These are phyloP conservation scores for Rhagoletis zephyria DNA, from an alignment of 1,140 invertebrate genomes.

Conservation along the genomic window DNA sequence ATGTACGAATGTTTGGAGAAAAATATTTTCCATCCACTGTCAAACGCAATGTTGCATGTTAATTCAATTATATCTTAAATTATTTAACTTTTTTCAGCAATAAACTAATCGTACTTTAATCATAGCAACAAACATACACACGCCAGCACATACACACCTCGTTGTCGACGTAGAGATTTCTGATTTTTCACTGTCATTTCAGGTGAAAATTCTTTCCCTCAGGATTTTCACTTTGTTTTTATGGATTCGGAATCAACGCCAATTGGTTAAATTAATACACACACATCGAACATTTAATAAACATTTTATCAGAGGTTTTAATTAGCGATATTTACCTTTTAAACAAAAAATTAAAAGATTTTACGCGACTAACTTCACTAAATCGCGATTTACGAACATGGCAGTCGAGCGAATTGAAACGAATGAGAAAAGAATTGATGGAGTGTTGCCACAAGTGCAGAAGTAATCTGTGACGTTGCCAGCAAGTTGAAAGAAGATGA, in stretches of 20 bases:
- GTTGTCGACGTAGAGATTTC: slow-evolving; percentile 39
- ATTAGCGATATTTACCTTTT: slow-evolving; percentile 55
- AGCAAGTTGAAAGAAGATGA: neutral
- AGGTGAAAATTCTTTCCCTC: slow-evolving; percentile 42
- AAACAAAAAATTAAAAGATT: slow-evolving; percentile 58
- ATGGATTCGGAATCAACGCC: neutral
- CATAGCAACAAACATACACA: neutral
- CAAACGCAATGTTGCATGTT: no score
- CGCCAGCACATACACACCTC: slow-evolving; percentile 5
- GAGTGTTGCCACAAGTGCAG: slow-evolving; percentile 19
- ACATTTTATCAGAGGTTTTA: slow-evolving; percentile 4
- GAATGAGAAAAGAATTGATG: slow-evolving; percentile 52
- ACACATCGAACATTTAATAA: slow-evolving; percentile 28
- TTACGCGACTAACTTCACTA: slow-evolving; percentile 56
- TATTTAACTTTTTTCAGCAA: neutral
- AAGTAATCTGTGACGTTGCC: slow-evolving; percentile 43
- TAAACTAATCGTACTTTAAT: neutral
- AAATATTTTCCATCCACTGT: no score
- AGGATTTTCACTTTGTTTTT: slow-evolving; percentile 48
- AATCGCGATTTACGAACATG: slow-evolving; percentile 57
- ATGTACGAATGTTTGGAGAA: neutral
- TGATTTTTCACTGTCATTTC: slow-evolving; percentile 32
- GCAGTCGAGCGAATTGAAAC: slow-evolving; percentile 57
- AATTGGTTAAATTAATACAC: slow-evolving; percentile 11
- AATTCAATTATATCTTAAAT: neutral